These are phyloP conservation scores for Tenebrosternarchus preto DNA, from an alignment of 2,113 vertebrate genomes.

Conservation along the genomic window DNA sequence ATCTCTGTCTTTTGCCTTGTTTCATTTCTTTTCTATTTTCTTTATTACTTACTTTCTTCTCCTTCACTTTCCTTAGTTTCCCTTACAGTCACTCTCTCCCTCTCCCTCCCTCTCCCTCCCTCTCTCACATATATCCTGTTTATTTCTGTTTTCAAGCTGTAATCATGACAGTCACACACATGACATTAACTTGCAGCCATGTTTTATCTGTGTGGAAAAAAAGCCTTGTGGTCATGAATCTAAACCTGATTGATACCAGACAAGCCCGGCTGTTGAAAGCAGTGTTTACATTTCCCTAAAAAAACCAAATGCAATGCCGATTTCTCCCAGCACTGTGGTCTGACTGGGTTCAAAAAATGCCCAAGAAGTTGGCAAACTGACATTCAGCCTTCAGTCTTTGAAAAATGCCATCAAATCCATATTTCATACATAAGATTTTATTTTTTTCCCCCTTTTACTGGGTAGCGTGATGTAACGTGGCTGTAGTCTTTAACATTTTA, in stretches of 20 bases:
- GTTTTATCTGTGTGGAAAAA: conserved; percentile 56
- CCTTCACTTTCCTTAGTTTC: conserved; percentile 32
- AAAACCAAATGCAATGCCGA: conserved; percentile 40
- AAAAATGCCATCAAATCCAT: neutral
- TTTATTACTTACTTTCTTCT: neutral
- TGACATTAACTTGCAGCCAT: conserved; percentile 54
- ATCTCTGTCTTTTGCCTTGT: conserved; percentile 41
- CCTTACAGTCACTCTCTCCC: conserved; percentile 36
- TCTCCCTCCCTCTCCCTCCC: conserved; percentile 22
- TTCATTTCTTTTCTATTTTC: conserved; percentile 46
- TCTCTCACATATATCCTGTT: conserved; percentile 26
- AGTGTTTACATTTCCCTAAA: conserved; percentile 55
- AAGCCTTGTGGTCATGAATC: conserved; percentile 52
- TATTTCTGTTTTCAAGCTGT: conserved; percentile 58
- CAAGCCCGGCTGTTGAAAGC: conserved; percentile 42
- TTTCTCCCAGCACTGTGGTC: conserved; percentile 40
- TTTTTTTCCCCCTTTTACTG: neutral
- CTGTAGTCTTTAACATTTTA: neutral
- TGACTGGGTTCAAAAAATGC: conserved; percentile 40
- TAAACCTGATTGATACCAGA: conserved; percentile 61
- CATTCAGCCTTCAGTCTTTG: conserved; percentile 9
- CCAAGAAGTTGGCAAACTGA: conserved; percentile 30
- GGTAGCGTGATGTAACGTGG: neutral
- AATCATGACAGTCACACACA: conserved; percentile 52
- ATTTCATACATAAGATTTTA: neutral